Percentiles rank a stretch among this genome's conserved stretches.
phyloP scores from a whole-genome alignment of 2,888 invertebrate genomes.

The Periphyllus acericola region DNA sequence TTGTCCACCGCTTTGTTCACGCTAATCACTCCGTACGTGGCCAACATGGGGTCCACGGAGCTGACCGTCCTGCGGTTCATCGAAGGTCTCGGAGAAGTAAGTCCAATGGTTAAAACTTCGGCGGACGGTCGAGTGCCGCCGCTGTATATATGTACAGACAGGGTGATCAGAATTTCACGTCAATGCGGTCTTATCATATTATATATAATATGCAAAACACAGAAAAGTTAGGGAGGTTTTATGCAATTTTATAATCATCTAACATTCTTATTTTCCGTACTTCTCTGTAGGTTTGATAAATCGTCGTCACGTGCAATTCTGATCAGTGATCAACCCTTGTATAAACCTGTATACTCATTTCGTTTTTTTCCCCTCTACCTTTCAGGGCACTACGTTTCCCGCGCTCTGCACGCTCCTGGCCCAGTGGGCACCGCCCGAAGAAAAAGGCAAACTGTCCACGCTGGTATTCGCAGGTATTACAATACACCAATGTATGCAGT shows the following conservation, averaged over 20 bases:
- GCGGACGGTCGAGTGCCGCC: background rate
- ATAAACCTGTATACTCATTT: background rate
- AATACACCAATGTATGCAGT: background rate
- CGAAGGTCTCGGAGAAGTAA: slow-evolving; percentile 70
- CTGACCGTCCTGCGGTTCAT: slow-evolving; percentile 72
- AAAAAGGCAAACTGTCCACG: slow-evolving; percentile 67
- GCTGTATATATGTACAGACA: too few species aligned
- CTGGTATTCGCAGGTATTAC: slow-evolving; percentile 66
- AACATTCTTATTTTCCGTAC: background rate
- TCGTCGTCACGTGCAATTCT: background rate
- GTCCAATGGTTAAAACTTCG: too few species aligned
- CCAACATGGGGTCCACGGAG: slow-evolving; percentile 66
- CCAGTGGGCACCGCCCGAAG: slow-evolving; percentile 67
- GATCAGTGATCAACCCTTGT: background rate
- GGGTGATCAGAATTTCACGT: background rate
- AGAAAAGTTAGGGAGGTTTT: too few species aligned
- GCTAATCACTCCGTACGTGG: slow-evolving; percentile 68
- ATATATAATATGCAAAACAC: too few species aligned
- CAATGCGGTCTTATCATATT: too few species aligned
- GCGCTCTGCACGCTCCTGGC: slow-evolving; percentile 69
- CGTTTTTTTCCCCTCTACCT: background rate
- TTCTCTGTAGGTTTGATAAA: background rate
- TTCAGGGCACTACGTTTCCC: slow-evolving; percentile 66
- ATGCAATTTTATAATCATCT: too few species aligned
- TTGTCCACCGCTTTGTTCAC: slow-evolving; percentile 68